Conservation (phyloP, 2,888 invertebrate species). For the Sminthurides aquaticus region DNA sequence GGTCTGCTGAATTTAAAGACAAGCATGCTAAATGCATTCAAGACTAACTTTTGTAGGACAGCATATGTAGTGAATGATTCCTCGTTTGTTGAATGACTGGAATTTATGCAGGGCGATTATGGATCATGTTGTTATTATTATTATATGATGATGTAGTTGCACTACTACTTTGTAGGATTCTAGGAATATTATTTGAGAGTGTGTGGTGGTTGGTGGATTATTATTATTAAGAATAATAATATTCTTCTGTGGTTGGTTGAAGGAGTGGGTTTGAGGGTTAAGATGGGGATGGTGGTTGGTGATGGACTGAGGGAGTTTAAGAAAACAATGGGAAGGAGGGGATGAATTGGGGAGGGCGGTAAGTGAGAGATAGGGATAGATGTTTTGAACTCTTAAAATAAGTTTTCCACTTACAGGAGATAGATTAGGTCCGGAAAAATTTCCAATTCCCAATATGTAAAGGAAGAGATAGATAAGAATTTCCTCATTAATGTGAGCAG, state of each 20-base stretch:
- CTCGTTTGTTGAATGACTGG: neutral
- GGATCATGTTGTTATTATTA: neutral
- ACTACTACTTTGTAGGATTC: too few species aligned
- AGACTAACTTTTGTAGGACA: too few species aligned
- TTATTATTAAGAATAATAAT: neutral
- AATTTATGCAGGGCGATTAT: neutral
- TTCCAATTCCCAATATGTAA: conserved; percentile 27
- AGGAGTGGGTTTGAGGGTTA: too few species aligned
- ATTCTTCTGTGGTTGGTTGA: neutral
- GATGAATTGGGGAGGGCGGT: neutral
- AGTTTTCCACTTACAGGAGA: neutral
- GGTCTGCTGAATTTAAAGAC: too few species aligned
- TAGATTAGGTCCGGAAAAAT: conserved; percentile 19
- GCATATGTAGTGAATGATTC: too few species aligned
- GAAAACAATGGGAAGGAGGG: neutral
- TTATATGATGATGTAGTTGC: too few species aligned
- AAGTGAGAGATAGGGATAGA: conserved; percentile 8
- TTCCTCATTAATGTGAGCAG: conserved; percentile 44
- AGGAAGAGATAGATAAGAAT: conserved; percentile 41
- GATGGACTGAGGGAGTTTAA: neutral
- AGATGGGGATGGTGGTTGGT: too few species aligned
- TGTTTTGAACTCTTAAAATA: conserved; percentile 2
- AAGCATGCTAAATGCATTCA: too few species aligned
- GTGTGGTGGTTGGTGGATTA: neutral
- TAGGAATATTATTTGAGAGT: neutral